Conservation (phyloP, 2,888 invertebrate species). For the Antheraea yamamai region DNA sequence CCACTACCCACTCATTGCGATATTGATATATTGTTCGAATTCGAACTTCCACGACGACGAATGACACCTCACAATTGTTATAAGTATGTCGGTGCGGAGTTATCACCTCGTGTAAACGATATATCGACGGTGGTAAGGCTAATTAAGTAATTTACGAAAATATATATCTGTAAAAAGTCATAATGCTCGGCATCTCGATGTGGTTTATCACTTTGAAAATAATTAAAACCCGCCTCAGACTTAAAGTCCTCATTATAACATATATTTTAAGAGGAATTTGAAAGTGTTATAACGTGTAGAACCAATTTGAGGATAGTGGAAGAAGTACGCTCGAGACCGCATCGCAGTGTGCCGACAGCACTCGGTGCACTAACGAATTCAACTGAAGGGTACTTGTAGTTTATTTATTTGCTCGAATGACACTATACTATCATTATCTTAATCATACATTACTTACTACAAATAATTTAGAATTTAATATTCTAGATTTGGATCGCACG, state of each 20-base stretch:
- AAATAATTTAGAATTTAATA: background rate
- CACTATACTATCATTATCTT: background rate
- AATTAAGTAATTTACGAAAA: too few species aligned
- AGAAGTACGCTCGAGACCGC: background rate
- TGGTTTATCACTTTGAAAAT: too few species aligned
- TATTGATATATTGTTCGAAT: background rate
- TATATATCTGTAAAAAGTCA: too few species aligned
- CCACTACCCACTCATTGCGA: background rate
- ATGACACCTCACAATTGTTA: background rate
- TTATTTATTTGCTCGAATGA: background rate
- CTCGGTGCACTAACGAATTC: background rate
- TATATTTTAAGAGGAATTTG: background rate
- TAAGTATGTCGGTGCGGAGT: background rate
- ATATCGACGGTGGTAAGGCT: too few species aligned
- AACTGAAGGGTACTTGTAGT: background rate
- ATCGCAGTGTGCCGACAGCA: too few species aligned
- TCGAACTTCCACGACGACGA: background rate
- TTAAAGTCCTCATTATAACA: too few species aligned
- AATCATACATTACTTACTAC: background rate
- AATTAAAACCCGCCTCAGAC: too few species aligned
- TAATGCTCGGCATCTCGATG: too few species aligned
- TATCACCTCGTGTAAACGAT: too few species aligned
- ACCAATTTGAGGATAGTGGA: background rate
- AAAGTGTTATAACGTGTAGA: background rate
- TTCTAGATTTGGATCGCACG: background rate